Conservation (phyloP, 2,797 vertebrate genomes). For the Microchirus variegatus region DNA sequence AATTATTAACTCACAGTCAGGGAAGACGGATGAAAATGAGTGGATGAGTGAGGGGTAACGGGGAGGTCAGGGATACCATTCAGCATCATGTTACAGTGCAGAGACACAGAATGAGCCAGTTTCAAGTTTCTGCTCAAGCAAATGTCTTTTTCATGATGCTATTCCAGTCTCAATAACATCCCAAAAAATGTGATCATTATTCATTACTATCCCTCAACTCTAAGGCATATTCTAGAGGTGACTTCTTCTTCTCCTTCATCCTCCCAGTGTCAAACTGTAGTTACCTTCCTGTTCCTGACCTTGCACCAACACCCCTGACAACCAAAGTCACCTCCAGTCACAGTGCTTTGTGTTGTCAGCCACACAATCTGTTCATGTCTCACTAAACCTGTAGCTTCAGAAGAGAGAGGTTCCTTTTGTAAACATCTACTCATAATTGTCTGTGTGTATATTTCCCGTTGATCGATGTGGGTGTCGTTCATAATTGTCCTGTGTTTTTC, state of each 20-base stretch:
- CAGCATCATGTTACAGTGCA: constrained; percentile 39
- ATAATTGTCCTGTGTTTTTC: no score
- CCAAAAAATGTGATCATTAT: no score
- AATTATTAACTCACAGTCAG: constrained; percentile 7
- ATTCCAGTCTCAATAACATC: constrained; percentile 10
- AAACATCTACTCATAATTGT: no score
- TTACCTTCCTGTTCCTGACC: constrained; percentile 13
- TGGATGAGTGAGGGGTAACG: constrained; percentile 3
- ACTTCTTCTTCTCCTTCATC: neutral
- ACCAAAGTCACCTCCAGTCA: constrained; percentile 56
- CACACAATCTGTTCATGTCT: constrained; percentile 44
- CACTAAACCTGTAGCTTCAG: neutral
- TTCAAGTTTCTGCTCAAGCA: constrained; percentile 25
- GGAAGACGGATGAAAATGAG: constrained; percentile 27
- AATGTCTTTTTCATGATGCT: constrained; percentile 18
- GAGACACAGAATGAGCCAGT: constrained; percentile 19
- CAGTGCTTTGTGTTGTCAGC: constrained; percentile 38
- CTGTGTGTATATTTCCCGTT: no score
- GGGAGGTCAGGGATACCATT: constrained; percentile 44
- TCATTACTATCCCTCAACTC: no score
- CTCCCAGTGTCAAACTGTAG: constrained; percentile 9
- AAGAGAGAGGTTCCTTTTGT: no score
- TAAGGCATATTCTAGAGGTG: no score
- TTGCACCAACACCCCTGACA: constrained; percentile 31
- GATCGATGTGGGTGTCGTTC: no score